Evolutionary conservation across 1,140 invertebrate genomes (phyloP).

Genomic region (Nebria ingens): DNA sequence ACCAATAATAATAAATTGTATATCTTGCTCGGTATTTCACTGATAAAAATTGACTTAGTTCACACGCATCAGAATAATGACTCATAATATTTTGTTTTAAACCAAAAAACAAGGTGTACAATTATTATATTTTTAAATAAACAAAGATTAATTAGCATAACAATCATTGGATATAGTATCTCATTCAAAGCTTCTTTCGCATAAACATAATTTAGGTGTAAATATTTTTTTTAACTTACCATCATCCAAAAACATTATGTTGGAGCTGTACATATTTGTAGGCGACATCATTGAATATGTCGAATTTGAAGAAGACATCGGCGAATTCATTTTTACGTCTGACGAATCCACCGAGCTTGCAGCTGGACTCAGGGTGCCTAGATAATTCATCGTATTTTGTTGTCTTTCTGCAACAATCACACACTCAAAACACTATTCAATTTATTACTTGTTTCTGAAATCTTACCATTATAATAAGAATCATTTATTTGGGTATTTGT

Average conservation of each 20-base stretch:
- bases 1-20: too few species aligned
- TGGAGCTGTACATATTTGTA: not conserved
- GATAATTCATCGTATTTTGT: not conserved
- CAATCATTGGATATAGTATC: too few species aligned
- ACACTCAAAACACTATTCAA: not conserved
- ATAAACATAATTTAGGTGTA: too few species aligned
- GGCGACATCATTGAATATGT: not conserved
- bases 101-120: too few species aligned
- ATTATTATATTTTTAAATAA: too few species aligned
- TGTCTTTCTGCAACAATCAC: not conserved
- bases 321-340: not conserved
- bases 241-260: conserved; percentile 1
- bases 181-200: too few species aligned
- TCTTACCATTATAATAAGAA: not conserved
- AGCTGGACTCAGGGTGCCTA: not conserved
- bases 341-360: conserved; percentile 1
- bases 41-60: too few species aligned
- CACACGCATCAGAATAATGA: too few species aligned
- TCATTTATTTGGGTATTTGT: not conserved
- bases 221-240: not conserved
- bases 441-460: not conserved
- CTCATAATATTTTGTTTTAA: too few species aligned
- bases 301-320: too few species aligned
- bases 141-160: too few species aligned
- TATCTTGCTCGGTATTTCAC: too few species aligned